A percentile compares a stretch with the other conserved stretches of the same genome.
Conservation (phyloP, 2,113 vertebrate species). For the Physeter macrocephalus region DNA sequence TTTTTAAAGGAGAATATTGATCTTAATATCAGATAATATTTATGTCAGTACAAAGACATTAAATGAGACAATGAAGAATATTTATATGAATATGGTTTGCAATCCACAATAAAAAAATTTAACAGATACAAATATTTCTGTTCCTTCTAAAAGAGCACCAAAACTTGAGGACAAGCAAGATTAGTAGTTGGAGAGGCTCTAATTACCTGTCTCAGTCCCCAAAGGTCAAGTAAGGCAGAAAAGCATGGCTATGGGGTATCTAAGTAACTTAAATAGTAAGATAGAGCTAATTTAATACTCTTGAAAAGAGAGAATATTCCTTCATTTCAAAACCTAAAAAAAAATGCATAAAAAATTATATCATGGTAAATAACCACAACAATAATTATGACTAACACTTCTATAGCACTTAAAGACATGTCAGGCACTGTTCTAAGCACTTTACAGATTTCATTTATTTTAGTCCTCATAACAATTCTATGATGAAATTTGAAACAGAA, state of each 20-base stretch:
- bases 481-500: background rate
- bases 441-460: background rate
- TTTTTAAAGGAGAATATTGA: background rate
- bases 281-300: background rate
- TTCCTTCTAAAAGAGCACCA: background rate
- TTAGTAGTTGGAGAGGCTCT: background rate
- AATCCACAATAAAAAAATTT: background rate
- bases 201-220: background rate
- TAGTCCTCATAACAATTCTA: background rate
- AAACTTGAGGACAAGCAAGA: background rate
- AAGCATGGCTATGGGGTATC: background rate
- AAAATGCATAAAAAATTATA: background rate
- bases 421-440: too few relatives aligned
- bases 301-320: background rate
- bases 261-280: background rate
- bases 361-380: background rate
- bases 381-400: background rate
- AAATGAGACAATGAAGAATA: background rate
- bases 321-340: background rate
- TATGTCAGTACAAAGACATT: background rate
- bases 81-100: background rate
- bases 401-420: background rate
- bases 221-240: background rate
- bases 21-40: background rate
- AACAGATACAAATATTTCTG: background rate